Evolutionary conservation across 2,113 vertebrate species (phyloP).

Genomic region (Labeo rohita): DNA sequence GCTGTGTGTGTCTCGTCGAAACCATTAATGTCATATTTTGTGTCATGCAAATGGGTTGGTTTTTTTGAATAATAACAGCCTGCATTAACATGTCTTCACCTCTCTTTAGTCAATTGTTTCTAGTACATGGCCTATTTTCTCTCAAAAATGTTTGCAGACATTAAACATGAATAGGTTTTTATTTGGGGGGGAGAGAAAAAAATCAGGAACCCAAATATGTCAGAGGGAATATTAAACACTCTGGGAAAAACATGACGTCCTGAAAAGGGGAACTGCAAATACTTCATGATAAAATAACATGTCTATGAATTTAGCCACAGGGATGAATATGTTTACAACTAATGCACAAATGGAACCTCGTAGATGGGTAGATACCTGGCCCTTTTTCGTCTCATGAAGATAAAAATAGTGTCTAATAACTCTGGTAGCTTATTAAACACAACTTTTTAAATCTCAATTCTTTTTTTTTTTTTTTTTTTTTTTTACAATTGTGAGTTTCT

Average conservation of each 20-base stretch:
- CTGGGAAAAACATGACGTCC: constrained; percentile 2
- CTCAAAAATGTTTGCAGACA: constrained; percentile 4
- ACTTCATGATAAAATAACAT: background rate
- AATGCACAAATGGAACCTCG: background rate
- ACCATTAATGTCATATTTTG: constrained; percentile 40
- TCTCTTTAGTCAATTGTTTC: constrained; percentile 33
- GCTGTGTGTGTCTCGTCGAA: constrained; percentile 6
- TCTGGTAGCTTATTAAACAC: background rate
- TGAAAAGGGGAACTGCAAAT: constrained; percentile 22
- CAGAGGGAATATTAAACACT: background rate
- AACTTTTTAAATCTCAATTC: too few species aligned
- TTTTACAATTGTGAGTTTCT: too few species aligned
- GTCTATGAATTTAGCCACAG: constrained; percentile 1
- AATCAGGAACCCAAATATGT: constrained; percentile 5
- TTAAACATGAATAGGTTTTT: constrained; percentile 18
- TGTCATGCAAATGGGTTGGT: background rate
- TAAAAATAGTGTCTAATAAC: background rate
- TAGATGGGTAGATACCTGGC: background rate
- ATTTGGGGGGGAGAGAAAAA: background rate
- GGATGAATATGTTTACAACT: constrained; percentile 34
- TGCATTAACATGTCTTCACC: constrained; percentile 22
- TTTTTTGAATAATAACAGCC: background rate
- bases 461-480: too few species aligned
- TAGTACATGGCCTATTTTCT: constrained; percentile 40
- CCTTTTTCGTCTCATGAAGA: background rate